These are phyloP conservation scores for Parascotia fuliginaria DNA, from an alignment of 2,888 invertebrate genomes.

Conservation along the genomic window DNA sequence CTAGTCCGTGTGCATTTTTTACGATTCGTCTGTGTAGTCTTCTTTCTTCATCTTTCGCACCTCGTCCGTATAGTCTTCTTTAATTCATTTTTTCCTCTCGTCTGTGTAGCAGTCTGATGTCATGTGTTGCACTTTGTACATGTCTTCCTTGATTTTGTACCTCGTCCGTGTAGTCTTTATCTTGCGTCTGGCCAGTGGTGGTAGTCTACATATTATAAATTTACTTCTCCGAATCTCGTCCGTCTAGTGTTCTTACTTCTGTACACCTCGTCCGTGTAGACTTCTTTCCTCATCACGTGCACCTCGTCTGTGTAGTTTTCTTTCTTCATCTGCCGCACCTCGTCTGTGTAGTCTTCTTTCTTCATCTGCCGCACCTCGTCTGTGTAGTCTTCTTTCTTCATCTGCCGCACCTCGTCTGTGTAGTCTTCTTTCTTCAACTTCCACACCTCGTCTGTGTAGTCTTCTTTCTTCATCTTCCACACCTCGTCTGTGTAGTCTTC, in stretches of 20 bases:
- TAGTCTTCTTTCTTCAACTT: constrained; percentile 3
- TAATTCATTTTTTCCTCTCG: no score
- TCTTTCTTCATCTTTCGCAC: constrained; percentile 1
- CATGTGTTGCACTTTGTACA: neutral
- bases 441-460: neutral
- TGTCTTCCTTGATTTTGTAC: neutral
- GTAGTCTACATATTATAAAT: no score
- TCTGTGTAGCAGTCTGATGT: neutral
- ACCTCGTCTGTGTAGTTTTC: constrained; percentile 1
- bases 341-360: constrained; percentile 7
- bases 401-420: constrained; percentile 1
- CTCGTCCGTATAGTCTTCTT: constrained; percentile 3
- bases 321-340: neutral
- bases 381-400: neutral
- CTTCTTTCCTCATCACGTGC: neutral
- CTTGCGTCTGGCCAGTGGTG: no score
- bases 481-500: constrained; percentile 2
- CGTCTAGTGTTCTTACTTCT: no score
- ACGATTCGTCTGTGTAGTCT: constrained; percentile 1
- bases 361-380: constrained; percentile 1
- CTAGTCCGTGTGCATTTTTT: constrained; percentile 1
- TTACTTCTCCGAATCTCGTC: no score
- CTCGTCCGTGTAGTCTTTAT: constrained; percentile 1
- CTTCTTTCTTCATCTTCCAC: neutral
- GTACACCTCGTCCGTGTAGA: constrained; percentile 4